phyloP scores from a whole-genome alignment of 2,113 vertebrate genomes.

The Crotalus tigris region DNA sequence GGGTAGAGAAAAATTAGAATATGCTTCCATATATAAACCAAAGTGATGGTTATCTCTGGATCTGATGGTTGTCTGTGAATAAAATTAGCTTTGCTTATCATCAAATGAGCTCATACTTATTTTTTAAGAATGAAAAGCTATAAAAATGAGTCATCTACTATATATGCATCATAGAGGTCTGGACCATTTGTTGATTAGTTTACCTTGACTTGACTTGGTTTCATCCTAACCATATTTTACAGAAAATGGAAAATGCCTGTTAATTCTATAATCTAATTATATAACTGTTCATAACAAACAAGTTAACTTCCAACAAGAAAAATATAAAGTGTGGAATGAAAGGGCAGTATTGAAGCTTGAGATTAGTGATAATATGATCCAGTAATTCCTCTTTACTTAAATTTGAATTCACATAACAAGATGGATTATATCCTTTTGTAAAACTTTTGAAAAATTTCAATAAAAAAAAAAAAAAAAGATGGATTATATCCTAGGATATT shows the following conservation, averaged over 20 bases:
- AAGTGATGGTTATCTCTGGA: neutral
- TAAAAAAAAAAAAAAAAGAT: too few relatives aligned
- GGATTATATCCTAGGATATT: neutral
- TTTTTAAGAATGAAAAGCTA: neutral
- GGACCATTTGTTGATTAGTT: neutral
- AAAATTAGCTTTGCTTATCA: neutral
- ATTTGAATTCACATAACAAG: neutral
- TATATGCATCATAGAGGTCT: neutral
- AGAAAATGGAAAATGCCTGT: constrained; percentile 45
- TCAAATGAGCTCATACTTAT: neutral
- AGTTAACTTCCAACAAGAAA: neutral
- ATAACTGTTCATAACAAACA: neutral
- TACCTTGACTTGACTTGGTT: constrained; percentile 29
- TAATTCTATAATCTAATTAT: constrained; percentile 51
- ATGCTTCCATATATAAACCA: neutral
- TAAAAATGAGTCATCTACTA: neutral
- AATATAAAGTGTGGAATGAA: neutral
- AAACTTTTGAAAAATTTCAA: too few relatives aligned
- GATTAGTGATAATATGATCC: neutral
- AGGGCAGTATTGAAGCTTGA: neutral
- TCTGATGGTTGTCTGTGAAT: neutral
- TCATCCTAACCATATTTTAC: constrained; percentile 39
- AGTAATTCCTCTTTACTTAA: neutral
- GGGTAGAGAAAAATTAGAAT: neutral
- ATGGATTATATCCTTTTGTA: neutral